These are phyloP conservation scores for Acanthisitta chloris DNA, from an alignment of 2,113 vertebrate genomes.

Conservation along the genomic window DNA sequence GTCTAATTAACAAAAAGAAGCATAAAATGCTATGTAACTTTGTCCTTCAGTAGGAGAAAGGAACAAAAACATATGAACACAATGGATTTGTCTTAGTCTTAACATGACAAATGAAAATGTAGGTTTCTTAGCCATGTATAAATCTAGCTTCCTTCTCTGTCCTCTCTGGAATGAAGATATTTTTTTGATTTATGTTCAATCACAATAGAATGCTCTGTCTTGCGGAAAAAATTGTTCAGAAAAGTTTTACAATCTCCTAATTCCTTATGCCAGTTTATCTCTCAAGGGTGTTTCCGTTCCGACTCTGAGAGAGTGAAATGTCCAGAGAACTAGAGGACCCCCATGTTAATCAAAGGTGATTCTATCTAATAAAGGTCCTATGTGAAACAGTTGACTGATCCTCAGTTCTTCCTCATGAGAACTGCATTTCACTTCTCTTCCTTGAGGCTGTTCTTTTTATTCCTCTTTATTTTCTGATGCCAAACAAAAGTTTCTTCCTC, in stretches of 20 bases:
- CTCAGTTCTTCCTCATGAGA: not conserved
- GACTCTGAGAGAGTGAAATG: not conserved
- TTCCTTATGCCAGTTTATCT: not conserved
- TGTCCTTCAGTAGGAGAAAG: not conserved
- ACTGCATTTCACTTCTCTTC: not conserved
- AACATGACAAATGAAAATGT: not conserved
- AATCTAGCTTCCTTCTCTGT: not conserved
- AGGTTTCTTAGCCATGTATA: not conserved
- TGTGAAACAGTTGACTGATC: not conserved
- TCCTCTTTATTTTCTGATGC: not conserved
- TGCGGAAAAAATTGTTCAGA: not conserved
- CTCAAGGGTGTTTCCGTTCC: not conserved
- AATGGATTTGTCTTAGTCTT: not conserved
- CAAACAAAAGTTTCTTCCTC: not conserved
- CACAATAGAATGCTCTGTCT: not conserved
- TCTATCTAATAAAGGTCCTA: fast-evolving
- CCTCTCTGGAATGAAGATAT: not conserved
- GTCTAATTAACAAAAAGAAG: not conserved
- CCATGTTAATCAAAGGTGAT: not conserved
- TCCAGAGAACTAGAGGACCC: not conserved
- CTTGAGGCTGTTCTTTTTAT: not conserved
- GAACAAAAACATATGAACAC: not conserved
- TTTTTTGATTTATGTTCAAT: not conserved
- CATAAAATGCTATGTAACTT: not conserved
- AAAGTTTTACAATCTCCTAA: not conserved